phyloP scores from a whole-genome alignment of 2,797 vertebrate species.

The Phylloscopus collybita region DNA sequence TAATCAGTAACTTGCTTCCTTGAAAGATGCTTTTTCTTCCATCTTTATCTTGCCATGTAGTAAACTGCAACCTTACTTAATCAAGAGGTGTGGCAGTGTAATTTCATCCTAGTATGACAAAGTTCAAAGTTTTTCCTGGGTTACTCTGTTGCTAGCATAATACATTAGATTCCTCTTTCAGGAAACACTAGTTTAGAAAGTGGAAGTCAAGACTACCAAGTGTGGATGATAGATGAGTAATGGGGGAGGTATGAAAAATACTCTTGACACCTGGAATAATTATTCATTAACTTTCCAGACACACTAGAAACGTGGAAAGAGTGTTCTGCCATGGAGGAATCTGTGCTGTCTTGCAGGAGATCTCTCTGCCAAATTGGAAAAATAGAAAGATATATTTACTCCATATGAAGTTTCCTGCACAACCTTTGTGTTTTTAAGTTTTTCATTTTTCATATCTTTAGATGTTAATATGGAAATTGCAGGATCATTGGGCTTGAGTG shows the following conservation, averaged over 20 bases:
- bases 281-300: not conserved
- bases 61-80: not conserved
- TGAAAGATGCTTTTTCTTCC: not conserved
- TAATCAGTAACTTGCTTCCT: not conserved
- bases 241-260: not conserved
- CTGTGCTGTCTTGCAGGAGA: not conserved
- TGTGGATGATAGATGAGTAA: not conserved
- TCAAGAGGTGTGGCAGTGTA: not conserved
- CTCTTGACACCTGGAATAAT: not conserved
- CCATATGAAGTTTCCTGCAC: not conserved
- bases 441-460: not conserved
- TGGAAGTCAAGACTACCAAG: not conserved
- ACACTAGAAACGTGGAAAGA: not conserved
- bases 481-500: not conserved
- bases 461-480: not conserved
- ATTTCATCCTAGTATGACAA: not conserved
- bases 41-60: not conserved
- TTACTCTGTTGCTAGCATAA: not conserved
- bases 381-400: not conserved
- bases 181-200: not conserved
- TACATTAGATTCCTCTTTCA: not conserved
- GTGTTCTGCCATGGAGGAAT: not conserved
- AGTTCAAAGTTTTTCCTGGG: not conserved
- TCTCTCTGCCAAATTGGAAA: not conserved
- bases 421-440: not conserved